A percentile compares a stretch with the other conserved stretches of the same genome.
Conservation (phyloP, 64 coral and sea anemone genomes). For the Hydrozoanthus tunicans region DNA sequence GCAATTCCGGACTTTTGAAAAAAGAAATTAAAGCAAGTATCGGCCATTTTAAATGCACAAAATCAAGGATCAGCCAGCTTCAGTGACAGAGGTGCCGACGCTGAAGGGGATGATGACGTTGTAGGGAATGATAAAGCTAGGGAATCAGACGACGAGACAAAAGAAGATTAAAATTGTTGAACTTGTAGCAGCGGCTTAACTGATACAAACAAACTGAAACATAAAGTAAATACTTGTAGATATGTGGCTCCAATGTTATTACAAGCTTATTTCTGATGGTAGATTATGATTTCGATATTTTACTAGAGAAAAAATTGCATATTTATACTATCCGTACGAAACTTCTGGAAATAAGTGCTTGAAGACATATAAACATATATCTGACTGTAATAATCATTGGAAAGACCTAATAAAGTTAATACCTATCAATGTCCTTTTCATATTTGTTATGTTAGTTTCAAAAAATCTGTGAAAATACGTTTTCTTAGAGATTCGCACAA, state of each 20-base stretch:
- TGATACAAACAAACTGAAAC: no score
- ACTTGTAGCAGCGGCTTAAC: neutral
- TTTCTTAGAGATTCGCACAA: no score
- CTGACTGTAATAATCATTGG: neutral
- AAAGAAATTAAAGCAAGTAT: neutral
- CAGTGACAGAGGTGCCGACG: neutral
- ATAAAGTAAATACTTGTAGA: slow-evolving; percentile 15
- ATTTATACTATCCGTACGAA: slow-evolving; percentile 41
- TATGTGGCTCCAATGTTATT: slow-evolving; percentile 51
- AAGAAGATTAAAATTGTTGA: neutral
- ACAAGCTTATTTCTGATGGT: slow-evolving; percentile 51
- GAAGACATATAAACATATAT: slow-evolving; percentile 3
- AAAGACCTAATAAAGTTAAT: neutral
- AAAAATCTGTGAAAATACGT: no score
- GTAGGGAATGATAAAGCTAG: neutral
- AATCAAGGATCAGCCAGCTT: neutral
- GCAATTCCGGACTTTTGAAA: no score
- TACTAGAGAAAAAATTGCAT: slow-evolving; percentile 41
- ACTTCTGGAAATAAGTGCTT: slow-evolving; percentile 23
- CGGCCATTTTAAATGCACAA: neutral
- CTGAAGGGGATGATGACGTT: neutral
- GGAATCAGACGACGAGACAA: neutral
- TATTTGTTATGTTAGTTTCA: no score
- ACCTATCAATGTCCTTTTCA: no score
- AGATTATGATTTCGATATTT: slow-evolving; percentile 48